Conservation (phyloP, 2,113 vertebrate genomes). For the Clarias magur region DNA sequence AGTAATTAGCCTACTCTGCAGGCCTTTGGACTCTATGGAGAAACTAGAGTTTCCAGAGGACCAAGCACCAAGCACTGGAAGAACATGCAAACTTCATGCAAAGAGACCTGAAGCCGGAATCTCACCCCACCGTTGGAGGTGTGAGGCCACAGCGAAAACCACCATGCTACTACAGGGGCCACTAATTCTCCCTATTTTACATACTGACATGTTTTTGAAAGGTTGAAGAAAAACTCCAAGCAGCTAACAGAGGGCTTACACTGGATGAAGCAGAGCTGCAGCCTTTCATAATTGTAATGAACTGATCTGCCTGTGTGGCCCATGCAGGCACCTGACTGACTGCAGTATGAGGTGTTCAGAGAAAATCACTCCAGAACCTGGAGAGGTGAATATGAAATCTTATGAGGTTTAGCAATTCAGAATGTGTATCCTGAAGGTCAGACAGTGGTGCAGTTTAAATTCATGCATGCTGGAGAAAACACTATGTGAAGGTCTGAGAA, state of each 20-base stretch:
- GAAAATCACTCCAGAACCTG: neutral
- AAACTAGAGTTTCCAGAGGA: no score
- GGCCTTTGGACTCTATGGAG: no score
- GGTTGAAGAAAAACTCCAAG: neutral
- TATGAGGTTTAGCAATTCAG: neutral
- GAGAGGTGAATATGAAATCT: neutral
- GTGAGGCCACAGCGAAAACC: no score
- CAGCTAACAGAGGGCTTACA: neutral
- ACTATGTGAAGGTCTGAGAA: neutral
- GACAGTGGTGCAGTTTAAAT: neutral
- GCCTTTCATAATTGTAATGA: neutral
- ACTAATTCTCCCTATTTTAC: neutral
- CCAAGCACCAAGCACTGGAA: no score
- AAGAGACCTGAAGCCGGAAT: no score
- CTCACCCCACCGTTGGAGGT: no score
- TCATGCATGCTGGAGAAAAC: neutral
- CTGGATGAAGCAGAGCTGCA: neutral
- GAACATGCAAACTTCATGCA: no score
- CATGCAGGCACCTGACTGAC: neutral
- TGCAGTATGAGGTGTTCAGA: neutral
- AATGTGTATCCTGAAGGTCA: neutral
- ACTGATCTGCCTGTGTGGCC: slow-evolving; percentile 1
- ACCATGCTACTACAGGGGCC: no score
- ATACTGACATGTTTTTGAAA: neutral
- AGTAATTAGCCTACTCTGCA: no score